Conservation (phyloP, 2,113 vertebrate genomes). For the Tursiops truncatus region DNA sequence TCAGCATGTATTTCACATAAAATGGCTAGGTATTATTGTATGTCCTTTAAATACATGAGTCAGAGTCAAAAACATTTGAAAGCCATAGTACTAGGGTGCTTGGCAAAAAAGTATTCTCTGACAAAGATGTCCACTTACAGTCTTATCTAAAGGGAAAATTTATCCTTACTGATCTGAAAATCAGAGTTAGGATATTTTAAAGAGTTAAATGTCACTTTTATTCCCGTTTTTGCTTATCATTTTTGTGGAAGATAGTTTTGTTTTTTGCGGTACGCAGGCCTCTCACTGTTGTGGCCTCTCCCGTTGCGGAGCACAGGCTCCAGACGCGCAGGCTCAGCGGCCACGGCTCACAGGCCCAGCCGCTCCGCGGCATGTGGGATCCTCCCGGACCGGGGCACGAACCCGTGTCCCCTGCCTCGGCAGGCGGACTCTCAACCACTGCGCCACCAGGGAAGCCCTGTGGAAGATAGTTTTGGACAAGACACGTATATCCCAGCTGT, state of each 20-base stretch:
- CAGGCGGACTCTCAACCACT: too few species aligned
- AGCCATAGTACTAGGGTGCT: neutral
- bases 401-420: too few species aligned
- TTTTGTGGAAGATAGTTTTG: neutral
- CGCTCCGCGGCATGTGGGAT: too few species aligned
- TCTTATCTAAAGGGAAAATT: neutral
- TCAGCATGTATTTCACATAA: neutral
- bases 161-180: neutral
- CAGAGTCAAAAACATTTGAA: neutral
- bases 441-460: too few species aligned
- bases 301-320: too few species aligned
- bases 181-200: neutral
- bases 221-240: neutral
- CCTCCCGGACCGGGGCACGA: too few species aligned
- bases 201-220: neutral
- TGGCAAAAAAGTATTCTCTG: neutral
- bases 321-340: too few species aligned
- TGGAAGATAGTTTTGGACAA: neutral
- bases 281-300: too few species aligned
- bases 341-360: too few species aligned
- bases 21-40: neutral
- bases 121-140: neutral
- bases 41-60: neutral
- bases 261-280: too few species aligned
- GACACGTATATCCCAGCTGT: neutral